These are phyloP conservation scores for Mustelus asterias DNA, from an alignment of 2,113 vertebrate species.

Conservation along the genomic window DNA sequence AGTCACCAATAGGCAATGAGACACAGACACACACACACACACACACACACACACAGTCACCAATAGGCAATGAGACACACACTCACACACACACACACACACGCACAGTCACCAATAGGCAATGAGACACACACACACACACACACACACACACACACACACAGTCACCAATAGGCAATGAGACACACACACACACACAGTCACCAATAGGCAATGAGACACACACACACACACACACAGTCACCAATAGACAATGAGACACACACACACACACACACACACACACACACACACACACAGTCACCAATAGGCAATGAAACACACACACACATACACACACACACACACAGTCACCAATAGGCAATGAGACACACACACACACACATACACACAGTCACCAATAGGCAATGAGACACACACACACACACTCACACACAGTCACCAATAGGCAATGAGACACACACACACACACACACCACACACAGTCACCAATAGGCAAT, in stretches of 20 bases:
- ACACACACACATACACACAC: background rate
- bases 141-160: background rate
- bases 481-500: background rate
- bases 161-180: background rate
- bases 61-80: background rate
- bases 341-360: background rate
- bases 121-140: no score
- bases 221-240: background rate
- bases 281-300: no score
- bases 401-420: background rate
- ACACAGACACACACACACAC: no score
- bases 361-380: no score
- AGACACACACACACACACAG: background rate
- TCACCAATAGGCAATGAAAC: no score
- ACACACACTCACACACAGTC: background rate
- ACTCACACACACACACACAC: no score
- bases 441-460: background rate
- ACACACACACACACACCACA: no score
- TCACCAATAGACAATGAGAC: background rate
- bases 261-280: background rate
- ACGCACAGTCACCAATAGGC: background rate
- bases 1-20: background rate
- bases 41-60: background rate
- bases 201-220: background rate
- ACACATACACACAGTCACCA: no score